phyloP scores from a whole-genome alignment of 2,113 vertebrate species.

The Spilogale gracilis region DNA sequence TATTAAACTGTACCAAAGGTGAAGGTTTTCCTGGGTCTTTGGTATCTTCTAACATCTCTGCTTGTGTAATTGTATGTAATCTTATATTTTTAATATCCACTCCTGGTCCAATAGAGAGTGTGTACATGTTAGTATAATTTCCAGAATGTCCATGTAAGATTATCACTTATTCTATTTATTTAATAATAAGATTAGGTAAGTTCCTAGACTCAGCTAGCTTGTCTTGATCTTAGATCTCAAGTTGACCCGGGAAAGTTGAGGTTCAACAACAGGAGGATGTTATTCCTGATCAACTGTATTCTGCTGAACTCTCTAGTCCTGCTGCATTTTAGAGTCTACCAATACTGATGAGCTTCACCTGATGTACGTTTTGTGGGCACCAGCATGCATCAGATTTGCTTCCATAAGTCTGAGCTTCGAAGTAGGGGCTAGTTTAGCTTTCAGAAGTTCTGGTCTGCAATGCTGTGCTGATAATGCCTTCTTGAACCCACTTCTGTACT shows the following conservation, averaged over 20 bases:
- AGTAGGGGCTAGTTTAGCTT: neutral
- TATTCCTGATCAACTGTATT: neutral
- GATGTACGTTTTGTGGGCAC: fast-evolving
- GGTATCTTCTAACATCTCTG: neutral
- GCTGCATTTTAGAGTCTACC: neutral
- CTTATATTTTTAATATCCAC: neutral
- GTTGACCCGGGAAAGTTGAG: neutral
- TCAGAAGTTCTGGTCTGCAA: neutral
- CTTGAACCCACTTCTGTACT: neutral
- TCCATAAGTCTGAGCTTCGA: neutral
- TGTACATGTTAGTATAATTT: neutral
- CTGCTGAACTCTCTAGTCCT: neutral
- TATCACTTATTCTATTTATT: neutral
- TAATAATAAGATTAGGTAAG: neutral
- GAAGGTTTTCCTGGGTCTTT: neutral
- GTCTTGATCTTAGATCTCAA: neutral
- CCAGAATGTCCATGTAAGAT: neutral
- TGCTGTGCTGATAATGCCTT: neutral
- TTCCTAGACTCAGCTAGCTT: neutral
- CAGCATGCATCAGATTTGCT: neutral
- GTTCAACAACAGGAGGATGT: neutral
- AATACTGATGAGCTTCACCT: neutral
- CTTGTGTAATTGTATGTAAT: neutral
- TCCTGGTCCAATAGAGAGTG: neutral
- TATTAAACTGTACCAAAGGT: neutral